A percentile compares a stretch with the other conserved stretches of the same genome.
Conservation (phyloP, 1,140 invertebrate species). For the Psilanteris sp. region DNA sequence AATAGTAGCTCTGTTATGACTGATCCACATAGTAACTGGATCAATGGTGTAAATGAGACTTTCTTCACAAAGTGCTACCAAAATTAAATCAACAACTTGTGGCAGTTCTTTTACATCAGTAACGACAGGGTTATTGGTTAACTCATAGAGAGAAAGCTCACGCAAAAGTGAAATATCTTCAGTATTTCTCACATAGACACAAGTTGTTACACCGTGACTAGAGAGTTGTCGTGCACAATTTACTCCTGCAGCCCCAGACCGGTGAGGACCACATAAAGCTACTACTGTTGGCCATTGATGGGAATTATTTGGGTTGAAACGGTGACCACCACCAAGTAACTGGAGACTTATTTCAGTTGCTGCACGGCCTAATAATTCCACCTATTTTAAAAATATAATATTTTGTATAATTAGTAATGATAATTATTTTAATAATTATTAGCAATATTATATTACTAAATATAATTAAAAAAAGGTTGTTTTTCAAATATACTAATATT, state of each 20-base stretch:
- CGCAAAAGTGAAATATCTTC: constrained; percentile 77
- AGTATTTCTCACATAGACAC: constrained; percentile 83
- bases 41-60: constrained; percentile 70
- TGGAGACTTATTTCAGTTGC: constrained; percentile 89
- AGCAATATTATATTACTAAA: too few relatives aligned
- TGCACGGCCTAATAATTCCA: constrained; percentile 88
- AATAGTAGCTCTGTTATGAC: constrained; percentile 87
- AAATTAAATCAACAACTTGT: constrained; percentile 84
- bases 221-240: constrained; percentile 89
- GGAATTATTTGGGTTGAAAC: constrained; percentile 88
- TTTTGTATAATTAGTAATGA: too few relatives aligned
- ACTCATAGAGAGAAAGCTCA: constrained; percentile 84
- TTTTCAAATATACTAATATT: too few relatives aligned
- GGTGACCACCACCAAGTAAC: constrained; percentile 86
- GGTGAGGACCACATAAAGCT: constrained; percentile 86
- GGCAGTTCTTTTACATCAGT: constrained; percentile 82
- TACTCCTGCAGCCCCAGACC: constrained; percentile 86
- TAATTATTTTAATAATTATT: too few relatives aligned
- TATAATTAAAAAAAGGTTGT: too few relatives aligned
- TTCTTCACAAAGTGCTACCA: constrained; percentile 83
- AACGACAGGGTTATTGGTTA: constrained; percentile 82
- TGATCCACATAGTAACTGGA: constrained; percentile 83
- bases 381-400: constrained; percentile 73
- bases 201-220: constrained; percentile 88
- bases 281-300: constrained; percentile 90